These are phyloP conservation scores for Acrocyrtus sp. DNA, from an alignment of 2,888 invertebrate genomes.

Conservation along the genomic window DNA sequence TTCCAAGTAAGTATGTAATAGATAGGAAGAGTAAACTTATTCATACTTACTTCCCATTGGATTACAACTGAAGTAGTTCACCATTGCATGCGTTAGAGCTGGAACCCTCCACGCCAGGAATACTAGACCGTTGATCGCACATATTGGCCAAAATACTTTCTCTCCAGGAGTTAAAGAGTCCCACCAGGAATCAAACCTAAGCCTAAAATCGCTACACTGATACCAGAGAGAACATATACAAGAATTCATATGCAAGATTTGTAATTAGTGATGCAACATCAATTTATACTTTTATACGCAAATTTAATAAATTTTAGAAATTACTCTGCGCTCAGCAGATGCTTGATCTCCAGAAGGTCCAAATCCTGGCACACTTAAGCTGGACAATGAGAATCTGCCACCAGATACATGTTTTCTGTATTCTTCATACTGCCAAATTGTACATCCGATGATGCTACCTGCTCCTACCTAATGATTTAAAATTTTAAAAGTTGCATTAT, in stretches of 20 bases:
- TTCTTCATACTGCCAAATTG: conserved; percentile 90
- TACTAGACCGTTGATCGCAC: conserved; percentile 80
- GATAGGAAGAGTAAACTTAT: too few species aligned
- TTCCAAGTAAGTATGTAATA: background rate
- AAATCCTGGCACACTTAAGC: conserved; percentile 30
- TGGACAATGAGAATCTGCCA: conserved; percentile 51
- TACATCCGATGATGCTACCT: conserved; percentile 78
- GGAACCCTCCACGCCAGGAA: conserved; percentile 86
- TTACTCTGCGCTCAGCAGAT: conserved; percentile 12
- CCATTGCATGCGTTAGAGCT: conserved; percentile 77
- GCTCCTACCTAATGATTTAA: conserved; percentile 73
- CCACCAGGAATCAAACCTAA: conserved; percentile 75
- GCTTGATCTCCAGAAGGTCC: conserved; percentile 21
- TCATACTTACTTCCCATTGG: conserved; percentile 78
- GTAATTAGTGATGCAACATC: too few species aligned
- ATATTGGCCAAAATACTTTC: conserved; percentile 82
- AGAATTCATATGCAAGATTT: too few species aligned
- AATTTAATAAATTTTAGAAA: too few species aligned
- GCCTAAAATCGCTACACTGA: conserved; percentile 13
- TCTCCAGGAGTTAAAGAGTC: conserved; percentile 77
- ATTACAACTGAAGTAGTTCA: conserved; percentile 85
- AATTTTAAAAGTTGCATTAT: conserved; percentile 11
- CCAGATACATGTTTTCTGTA: conserved; percentile 64
- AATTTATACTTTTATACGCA: too few species aligned
- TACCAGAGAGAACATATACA: background rate